These are phyloP conservation scores for Dicycla oo DNA, from an alignment of 2,888 invertebrate species.

Conservation along the genomic window DNA sequence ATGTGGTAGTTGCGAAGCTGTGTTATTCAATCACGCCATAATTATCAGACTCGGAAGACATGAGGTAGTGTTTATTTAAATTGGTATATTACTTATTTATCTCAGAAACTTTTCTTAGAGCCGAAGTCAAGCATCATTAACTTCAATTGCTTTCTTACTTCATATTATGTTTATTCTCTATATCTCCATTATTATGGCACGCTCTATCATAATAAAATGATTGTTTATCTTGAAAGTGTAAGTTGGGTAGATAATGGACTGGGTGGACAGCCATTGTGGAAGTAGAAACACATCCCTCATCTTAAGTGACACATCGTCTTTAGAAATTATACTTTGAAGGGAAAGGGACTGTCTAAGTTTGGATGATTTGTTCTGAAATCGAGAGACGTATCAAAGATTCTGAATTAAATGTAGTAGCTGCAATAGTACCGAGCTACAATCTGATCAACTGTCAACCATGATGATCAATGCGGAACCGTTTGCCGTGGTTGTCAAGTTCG, in stretches of 20 bases:
- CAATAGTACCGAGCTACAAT: background rate
- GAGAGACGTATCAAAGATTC: slow-evolving; percentile 1
- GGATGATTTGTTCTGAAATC: slow-evolving; percentile 36
- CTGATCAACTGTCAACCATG: slow-evolving; percentile 12
- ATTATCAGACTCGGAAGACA: too few relatives aligned
- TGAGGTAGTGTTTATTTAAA: too few relatives aligned
- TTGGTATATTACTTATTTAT: too few relatives aligned
- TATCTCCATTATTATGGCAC: slow-evolving; percentile 5
- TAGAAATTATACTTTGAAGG: slow-evolving; percentile 48
- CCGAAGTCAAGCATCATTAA: slow-evolving; percentile 12
- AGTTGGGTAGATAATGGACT: slow-evolving; percentile 38
- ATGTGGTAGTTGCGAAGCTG: background rate
- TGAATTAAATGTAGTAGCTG: slow-evolving; percentile 2
- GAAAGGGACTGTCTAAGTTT: slow-evolving; percentile 39
- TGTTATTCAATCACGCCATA: too few relatives aligned
- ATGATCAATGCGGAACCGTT: background rate
- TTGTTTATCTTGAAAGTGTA: slow-evolving; percentile 43
- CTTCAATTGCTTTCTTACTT: slow-evolving; percentile 14
- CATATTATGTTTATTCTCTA: background rate
- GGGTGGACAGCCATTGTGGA: slow-evolving; percentile 35
- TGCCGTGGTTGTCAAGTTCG: background rate
- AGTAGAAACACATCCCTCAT: slow-evolving; percentile 46
- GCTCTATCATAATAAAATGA: slow-evolving; percentile 15
- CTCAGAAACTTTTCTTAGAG: slow-evolving; percentile 8
- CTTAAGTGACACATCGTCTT: slow-evolving; percentile 51